A percentile compares a stretch with the other conserved stretches of the same genome.
Conservation (phyloP, 2,888 invertebrate genomes). For the Myopa testacea region DNA sequence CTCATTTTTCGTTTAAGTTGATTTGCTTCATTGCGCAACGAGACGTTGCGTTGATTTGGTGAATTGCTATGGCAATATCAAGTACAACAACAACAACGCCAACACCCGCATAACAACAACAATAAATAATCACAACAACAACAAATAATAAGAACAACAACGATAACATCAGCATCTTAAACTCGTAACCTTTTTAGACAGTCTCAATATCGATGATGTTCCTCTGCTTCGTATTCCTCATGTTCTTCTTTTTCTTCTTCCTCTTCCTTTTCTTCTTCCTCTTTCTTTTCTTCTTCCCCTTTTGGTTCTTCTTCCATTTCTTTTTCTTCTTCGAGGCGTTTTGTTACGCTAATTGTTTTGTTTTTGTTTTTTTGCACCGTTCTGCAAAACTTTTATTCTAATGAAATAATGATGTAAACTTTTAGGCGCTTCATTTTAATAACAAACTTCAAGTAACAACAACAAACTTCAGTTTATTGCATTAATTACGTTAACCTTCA, state of each 20-base stretch:
- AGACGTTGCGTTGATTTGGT: slow-evolving; percentile 34
- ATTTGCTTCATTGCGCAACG: slow-evolving; percentile 38
- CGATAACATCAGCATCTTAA: too few relatives aligned
- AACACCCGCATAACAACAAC: neutral
- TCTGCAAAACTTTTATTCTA: neutral
- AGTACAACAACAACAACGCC: slow-evolving; percentile 15
- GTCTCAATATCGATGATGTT: too few relatives aligned
- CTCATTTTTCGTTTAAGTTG: neutral
- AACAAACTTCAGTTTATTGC: too few relatives aligned
- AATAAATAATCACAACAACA: neutral
- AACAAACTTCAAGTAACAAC: too few relatives aligned
- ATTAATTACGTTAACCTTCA: too few relatives aligned
- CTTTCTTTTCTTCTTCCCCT: too few relatives aligned
- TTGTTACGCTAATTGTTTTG: neutral
- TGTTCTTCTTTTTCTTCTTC: too few relatives aligned
- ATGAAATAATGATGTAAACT: slow-evolving; percentile 1
- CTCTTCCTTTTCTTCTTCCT: too few relatives aligned
- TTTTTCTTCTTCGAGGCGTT: neutral
- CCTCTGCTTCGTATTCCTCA: too few relatives aligned
- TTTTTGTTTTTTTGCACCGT: neutral
- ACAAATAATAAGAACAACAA: neutral
- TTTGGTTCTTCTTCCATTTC: neutral
- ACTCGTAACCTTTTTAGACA: too few relatives aligned
- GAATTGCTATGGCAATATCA: slow-evolving; percentile 6
- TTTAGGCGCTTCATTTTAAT: too few relatives aligned